Evolutionary conservation across 2,797 vertebrate species (phyloP).

Genomic region (Knipowitschia caucasica): DNA sequence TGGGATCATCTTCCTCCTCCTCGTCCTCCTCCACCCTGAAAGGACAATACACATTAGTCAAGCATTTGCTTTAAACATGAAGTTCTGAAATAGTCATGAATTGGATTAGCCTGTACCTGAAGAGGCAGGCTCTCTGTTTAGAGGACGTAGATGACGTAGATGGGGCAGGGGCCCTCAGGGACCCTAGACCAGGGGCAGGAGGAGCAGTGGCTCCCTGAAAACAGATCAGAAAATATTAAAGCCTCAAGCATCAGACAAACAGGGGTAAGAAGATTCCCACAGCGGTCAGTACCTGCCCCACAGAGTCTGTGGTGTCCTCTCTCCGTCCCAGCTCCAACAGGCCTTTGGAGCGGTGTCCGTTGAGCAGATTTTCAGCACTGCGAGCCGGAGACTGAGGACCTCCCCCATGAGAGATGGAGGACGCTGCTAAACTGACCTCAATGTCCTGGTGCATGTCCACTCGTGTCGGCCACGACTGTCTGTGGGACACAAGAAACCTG

Average conservation of each 20-base stretch:
- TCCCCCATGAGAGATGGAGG: conserved; percentile 85
- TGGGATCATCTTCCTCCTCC: conserved; percentile 91
- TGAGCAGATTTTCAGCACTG: conserved; percentile 85
- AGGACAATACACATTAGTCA: not conserved
- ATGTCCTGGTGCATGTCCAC: conserved; percentile 94
- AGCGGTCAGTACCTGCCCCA: conserved; percentile 32
- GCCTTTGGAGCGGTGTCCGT: conserved; percentile 88
- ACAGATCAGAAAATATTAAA: not conserved
- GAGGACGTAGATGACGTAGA: conserved; percentile 52
- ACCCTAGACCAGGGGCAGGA: conserved; percentile 64
- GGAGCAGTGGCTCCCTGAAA: conserved; percentile 49
- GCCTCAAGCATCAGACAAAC: not conserved
- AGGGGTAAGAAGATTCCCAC: not conserved
- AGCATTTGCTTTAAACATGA: not conserved
- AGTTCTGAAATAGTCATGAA: not conserved
- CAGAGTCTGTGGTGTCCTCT: conserved; percentile 77
- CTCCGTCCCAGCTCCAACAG: conserved; percentile 81
- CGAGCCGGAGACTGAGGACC: conserved; percentile 89
- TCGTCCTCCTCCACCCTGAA: conserved; percentile 90
- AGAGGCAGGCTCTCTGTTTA: conserved; percentile 86
- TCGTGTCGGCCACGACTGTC: conserved; percentile 96
- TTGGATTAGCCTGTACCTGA: conserved; percentile 58
- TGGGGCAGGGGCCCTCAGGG: conserved; percentile 39
- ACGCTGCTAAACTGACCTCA: conserved; percentile 90
- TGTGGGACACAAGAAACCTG: conserved; percentile 36